A percentile compares a stretch with the other conserved stretches of the same genome.
Evolutionary conservation across 2,888 invertebrate genomes (phyloP).

Genomic region (Tinea semifulvella): DNA sequence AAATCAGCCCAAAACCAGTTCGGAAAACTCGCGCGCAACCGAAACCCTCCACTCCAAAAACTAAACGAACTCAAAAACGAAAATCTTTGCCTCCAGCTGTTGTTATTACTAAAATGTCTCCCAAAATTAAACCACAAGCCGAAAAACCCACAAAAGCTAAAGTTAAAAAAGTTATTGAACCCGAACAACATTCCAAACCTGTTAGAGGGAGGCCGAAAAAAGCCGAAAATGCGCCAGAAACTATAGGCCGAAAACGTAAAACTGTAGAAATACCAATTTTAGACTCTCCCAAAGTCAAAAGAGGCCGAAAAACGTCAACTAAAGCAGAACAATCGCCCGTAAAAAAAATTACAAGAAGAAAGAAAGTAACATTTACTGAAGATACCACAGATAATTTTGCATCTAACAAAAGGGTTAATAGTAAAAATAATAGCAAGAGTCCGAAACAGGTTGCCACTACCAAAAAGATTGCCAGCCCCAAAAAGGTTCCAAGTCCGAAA

Average conservation of each 20-base stretch:
- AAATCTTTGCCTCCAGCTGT: slow-evolving; percentile 18
- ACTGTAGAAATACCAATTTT: neutral
- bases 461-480: too few species aligned
- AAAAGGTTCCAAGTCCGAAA: too few species aligned
- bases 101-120: slow-evolving; percentile 31
- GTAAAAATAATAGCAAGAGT: too few species aligned
- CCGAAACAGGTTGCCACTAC: too few species aligned
- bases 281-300: neutral
- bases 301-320: slow-evolving; percentile 22
- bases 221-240: neutral
- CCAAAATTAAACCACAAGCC: slow-evolving; percentile 30
- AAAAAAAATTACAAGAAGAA: slow-evolving; percentile 21
- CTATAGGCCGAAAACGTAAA: neutral
- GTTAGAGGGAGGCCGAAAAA: slow-evolving; percentile 23
- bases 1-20: neutral
- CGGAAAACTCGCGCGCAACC: neutral
- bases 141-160: slow-evolving; percentile 10
- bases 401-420: too few species aligned
- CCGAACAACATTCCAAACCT: slow-evolving; percentile 12
- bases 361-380: slow-evolving; percentile 21
- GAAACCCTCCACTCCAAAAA: neutral
- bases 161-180: neutral
- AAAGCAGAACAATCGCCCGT: slow-evolving; percentile 16
- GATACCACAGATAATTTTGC: too few species aligned
- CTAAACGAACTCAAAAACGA: slow-evolving; percentile 13